These are phyloP conservation scores for Enchytraeus crypticus DNA, from an alignment of 2,888 invertebrate species.

Conservation along the genomic window DNA sequence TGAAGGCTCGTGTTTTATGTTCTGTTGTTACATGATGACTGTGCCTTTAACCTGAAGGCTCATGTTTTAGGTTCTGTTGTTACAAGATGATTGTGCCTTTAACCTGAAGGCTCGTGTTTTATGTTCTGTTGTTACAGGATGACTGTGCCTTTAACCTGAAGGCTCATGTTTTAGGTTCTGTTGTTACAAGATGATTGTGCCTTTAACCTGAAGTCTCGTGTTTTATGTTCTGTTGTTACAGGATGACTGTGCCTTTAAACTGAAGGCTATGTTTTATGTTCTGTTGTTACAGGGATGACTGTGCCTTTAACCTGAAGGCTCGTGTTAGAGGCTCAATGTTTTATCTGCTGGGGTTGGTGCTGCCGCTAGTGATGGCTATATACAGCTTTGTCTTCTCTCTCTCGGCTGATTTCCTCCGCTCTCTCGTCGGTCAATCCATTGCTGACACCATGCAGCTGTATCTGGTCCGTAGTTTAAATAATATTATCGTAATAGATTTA, in stretches of 20 bases:
- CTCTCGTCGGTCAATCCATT: conserved; percentile 35
- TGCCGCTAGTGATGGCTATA: conserved; percentile 40
- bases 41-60: too few species aligned
- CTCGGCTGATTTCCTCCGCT: conserved; percentile 34
- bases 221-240: too few species aligned
- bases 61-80: too few species aligned
- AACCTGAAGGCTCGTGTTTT: neutral
- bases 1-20: too few species aligned
- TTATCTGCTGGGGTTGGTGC: conserved; percentile 43
- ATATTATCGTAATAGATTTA: neutral
- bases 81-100: too few species aligned
- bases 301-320: conserved; percentile 38
- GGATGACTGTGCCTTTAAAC: too few species aligned
- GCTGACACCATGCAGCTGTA: conserved; percentile 37
- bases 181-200: neutral
- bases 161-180: too few species aligned
- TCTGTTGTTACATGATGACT: too few species aligned
- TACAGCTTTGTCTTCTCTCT: conserved; percentile 42
- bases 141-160: too few species aligned
- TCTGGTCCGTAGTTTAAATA: conserved; percentile 32
- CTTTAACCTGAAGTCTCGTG: too few species aligned
- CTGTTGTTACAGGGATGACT: conserved; percentile 24
- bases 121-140: neutral
- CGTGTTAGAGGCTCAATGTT: conserved; percentile 43
- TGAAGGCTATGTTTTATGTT: neutral